Base-by-base conservation (phyloP, 2,113 vertebrate species). In the Cariama cristata region DNA sequence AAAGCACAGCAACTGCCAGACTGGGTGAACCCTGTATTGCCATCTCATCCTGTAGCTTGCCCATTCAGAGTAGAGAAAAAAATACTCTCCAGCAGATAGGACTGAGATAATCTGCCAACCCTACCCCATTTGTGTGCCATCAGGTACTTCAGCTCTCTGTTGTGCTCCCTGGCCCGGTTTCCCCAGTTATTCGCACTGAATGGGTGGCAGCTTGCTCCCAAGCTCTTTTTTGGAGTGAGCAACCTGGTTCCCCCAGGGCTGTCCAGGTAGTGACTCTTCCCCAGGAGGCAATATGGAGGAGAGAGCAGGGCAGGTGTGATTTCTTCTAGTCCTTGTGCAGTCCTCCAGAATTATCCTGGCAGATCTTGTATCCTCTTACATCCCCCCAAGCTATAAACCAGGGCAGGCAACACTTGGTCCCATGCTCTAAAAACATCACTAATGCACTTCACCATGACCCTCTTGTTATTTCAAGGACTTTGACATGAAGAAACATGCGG, bases 211-310 rank as follows among this genome's bases (percentile, higher is more conserved):
- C 44, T 93, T 28, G 13, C 30, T 90, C 44, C 40, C 52, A 60
- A 63, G 23, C 49, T 89, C 3, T 74, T 32, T 92, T 59, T 56
- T 72, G 50, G 52, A 79, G 35, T 49, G 38, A 68, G 24, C 32
- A 47, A 4, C n/a, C 33, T 53, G 42, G 9, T 71, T 77, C 24
- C 58, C 10, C 13, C 13, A 7, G 28, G 14, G 18, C 47, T 82
- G 26, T 40, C 38, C 32, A 9, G 5, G 5, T 35, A 45, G 17
- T 2, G 3, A 21, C 32, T 1, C 0, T 52, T 90, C 30, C 45
- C 3, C 55, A 15, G 17, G 47, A 84, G 42, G 18, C 13, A 47
- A 47, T 52, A 24, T 0, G 4, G 52, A 72, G 24, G 24, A 77
- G 32, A 16, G 55, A 74, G 12, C 28, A 42, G 47, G 20, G 19